Conservation (phyloP, 2,797 vertebrate genomes). For the Gila robusta region DNA sequence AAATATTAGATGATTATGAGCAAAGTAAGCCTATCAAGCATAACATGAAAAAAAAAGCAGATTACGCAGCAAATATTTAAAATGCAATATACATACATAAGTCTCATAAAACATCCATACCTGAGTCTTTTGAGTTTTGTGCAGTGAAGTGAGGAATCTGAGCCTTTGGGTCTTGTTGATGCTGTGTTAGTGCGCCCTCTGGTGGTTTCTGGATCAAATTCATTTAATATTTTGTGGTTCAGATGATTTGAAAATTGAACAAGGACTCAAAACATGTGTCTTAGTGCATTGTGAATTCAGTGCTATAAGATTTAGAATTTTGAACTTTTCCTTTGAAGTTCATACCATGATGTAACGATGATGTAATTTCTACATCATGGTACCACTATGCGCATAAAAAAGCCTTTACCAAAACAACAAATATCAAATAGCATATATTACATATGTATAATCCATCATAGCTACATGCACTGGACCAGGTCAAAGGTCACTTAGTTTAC, state of each 20-base stretch:
- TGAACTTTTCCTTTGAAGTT: background rate
- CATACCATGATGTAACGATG: background rate
- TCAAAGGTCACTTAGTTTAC: background rate
- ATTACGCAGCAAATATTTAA: background rate
- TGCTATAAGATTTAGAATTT: background rate
- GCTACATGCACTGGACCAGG: background rate
- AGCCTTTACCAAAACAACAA: background rate
- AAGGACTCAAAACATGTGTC: background rate
- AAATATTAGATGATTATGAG: background rate
- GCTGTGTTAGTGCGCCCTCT: slow-evolving; percentile 79
- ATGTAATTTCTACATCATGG: background rate
- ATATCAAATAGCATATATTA: background rate
- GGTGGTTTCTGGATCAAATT: slow-evolving; percentile 61
- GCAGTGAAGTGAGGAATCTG: background rate
- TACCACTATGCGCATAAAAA: background rate
- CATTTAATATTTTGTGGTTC: background rate
- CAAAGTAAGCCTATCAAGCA: background rate
- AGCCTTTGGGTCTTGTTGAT: slow-evolving; percentile 11
- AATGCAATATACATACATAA: background rate
- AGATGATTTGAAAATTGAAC: background rate
- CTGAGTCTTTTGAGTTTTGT: background rate
- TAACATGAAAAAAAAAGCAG: background rate
- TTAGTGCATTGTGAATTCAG: background rate
- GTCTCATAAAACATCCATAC: background rate
- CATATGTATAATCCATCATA: background rate